Conservation (phyloP, 2,113 vertebrate species). For the Synchiropus splendidus region DNA sequence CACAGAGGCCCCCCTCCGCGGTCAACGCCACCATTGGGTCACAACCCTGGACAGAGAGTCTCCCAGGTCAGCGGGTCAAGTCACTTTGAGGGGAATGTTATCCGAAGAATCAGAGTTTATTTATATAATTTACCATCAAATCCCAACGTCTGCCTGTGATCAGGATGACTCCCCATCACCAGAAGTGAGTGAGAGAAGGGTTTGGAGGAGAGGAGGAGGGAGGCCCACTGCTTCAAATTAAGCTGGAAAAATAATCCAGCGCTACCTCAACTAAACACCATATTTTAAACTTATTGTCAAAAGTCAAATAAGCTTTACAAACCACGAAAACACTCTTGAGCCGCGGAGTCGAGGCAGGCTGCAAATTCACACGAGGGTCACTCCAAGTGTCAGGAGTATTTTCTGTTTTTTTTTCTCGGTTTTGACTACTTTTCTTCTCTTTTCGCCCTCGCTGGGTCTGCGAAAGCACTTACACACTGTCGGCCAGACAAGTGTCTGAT, state of each 20-base stretch:
- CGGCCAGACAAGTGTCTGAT: constrained; percentile 23
- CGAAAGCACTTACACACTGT: constrained; percentile 1
- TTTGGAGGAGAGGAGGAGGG: constrained; percentile 12
- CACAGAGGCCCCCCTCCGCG: constrained; percentile 21
- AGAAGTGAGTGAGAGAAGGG: constrained; percentile 17
- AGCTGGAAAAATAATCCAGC: constrained; percentile 66
- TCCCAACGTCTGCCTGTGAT: constrained; percentile 52
- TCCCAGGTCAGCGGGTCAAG: constrained; percentile 51
- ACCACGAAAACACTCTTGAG: constrained; percentile 44
- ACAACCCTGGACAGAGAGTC: constrained; percentile 51
- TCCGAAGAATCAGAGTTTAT: constrained; percentile 62
- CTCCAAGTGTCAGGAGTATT: constrained; percentile 20
- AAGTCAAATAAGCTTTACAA: constrained; percentile 65
- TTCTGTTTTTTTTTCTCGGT: constrained; percentile 6
- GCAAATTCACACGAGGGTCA: constrained; percentile 50
- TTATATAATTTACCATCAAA: constrained; percentile 65
- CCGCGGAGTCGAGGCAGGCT: constrained; percentile 10
- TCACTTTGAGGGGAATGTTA: constrained; percentile 65
- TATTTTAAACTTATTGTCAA: constrained; percentile 56
- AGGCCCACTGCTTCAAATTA: constrained; percentile 67
- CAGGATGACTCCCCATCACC: constrained; percentile 52
- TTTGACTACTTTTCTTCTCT: constrained; percentile 20
- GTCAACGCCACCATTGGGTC: constrained; percentile 31
- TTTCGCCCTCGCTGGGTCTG: constrained; percentile 17
- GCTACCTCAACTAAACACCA: constrained; percentile 52